Conservation (phyloP, 2,113 vertebrate species). For the Nipponia nippon region DNA sequence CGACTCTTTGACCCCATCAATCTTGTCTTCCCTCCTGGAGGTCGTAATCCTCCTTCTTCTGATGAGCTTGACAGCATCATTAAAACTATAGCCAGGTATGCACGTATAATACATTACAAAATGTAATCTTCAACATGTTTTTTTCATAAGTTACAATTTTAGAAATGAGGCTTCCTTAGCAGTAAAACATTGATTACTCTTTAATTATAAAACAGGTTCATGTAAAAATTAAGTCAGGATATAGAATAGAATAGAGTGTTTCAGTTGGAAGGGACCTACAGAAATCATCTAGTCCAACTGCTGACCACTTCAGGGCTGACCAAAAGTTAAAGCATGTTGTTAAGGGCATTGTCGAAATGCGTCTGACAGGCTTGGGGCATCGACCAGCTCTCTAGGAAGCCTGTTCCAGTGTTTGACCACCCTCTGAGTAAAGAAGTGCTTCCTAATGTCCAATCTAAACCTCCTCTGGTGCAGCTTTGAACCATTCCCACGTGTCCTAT, state of each 20-base stretch:
- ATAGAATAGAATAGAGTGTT: not conserved
- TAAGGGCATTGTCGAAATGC: not conserved
- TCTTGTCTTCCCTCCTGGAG: constrained; percentile 93
- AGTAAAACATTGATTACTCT: not conserved
- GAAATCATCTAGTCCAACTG: not conserved
- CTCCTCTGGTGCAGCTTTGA: no score
- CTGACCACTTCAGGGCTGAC: not conserved
- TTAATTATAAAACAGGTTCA: not conserved
- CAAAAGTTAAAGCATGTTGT: not conserved
- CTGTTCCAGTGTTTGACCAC: not conserved
- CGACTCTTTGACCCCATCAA: constrained; percentile 98
- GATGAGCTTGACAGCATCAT: constrained; percentile 95
- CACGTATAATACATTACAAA: not conserved
- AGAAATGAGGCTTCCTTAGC: not conserved
- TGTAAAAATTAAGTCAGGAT: not conserved
- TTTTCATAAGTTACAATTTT: not conserved
- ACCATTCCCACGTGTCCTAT: no score
- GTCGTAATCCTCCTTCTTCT: constrained; percentile 88
- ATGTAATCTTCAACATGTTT: not conserved
- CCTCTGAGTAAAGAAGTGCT: not conserved
- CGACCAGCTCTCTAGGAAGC: not conserved
- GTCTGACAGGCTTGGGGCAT: not conserved
- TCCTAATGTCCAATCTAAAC: not conserved
- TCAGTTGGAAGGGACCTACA: not conserved
- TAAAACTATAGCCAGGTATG: constrained; percentile 89